A percentile compares a stretch with the other conserved stretches of the same genome.
Evolutionary conservation across 2,888 invertebrate species (phyloP).

Genomic region (Leucoptera coffeella): DNA sequence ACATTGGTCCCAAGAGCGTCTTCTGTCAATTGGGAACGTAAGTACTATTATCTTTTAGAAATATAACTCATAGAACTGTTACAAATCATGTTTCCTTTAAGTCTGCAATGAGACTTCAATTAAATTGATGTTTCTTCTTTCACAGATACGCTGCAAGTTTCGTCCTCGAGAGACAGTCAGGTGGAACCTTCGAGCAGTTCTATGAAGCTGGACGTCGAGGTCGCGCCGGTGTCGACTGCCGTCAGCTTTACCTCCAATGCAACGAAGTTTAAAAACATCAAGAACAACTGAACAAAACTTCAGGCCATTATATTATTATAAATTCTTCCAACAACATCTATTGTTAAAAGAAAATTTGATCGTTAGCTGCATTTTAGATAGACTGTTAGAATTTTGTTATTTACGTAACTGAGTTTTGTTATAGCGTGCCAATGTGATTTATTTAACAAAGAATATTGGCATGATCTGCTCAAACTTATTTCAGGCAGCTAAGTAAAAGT

Average conservation of each 20-base stretch:
- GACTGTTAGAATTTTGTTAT: too few species aligned
- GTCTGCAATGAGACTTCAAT: too few species aligned
- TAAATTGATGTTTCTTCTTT: conserved; percentile 6
- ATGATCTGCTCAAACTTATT: conserved; percentile 15
- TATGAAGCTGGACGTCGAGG: conserved; percentile 84
- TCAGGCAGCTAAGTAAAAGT: conserved; percentile 20
- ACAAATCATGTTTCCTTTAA: too few species aligned
- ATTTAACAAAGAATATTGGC: too few species aligned
- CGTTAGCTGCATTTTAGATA: too few species aligned
- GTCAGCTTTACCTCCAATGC: conserved; percentile 78
- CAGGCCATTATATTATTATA: too few species aligned
- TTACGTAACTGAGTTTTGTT: too few species aligned
- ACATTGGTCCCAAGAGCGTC: conserved; percentile 74
- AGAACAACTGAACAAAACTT: too few species aligned
- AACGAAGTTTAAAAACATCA: conserved; percentile 88
- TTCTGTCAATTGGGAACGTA: conserved; percentile 92
- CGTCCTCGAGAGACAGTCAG: conserved; percentile 69
- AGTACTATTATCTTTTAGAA: conserved; percentile 26
- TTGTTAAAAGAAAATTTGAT: too few species aligned
- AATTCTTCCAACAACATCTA: too few species aligned
- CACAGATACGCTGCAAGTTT: conserved; percentile 81
- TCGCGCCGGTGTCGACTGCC: conserved; percentile 80
- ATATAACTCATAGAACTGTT: not conserved
- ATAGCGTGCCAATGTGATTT: too few species aligned
- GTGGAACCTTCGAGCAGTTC: conserved; percentile 68